Evolutionary conservation across 2,797 vertebrate genomes (phyloP).

Genomic region (Tokudaia tokunoshimensis): DNA sequence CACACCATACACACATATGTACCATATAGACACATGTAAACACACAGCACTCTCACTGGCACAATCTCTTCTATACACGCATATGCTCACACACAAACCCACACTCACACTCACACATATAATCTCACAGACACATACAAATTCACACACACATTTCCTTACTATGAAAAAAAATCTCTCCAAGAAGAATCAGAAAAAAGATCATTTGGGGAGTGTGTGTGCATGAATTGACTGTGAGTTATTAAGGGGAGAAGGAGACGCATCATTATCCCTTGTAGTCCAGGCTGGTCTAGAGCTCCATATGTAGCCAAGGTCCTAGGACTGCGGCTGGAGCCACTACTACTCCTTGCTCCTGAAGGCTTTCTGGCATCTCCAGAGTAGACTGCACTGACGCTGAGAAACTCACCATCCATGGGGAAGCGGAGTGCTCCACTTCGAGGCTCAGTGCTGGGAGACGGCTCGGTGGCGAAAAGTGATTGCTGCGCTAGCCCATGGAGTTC

Average conservation of each 20-base stretch:
- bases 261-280: background rate
- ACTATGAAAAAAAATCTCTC: background rate
- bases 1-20: background rate
- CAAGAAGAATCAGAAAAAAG: background rate
- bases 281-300: background rate
- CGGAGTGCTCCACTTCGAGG: background rate
- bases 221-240: background rate
- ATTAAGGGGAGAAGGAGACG: background rate
- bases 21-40: background rate
- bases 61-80: background rate
- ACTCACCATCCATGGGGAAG: background rate
- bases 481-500: background rate
- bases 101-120: background rate
- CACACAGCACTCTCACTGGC: background rate
- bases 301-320: background rate
- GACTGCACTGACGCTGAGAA: background rate
- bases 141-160: background rate
- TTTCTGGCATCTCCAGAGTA: background rate
- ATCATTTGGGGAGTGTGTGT: background rate
- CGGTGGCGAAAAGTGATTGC: background rate
- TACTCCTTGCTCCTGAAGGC: background rate
- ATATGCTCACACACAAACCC: background rate
- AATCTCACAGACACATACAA: background rate
- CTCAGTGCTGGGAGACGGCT: background rate
- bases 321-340: background rate